Conservation (phyloP, 2,797 vertebrate genomes). For the Perodicticus potto region DNA sequence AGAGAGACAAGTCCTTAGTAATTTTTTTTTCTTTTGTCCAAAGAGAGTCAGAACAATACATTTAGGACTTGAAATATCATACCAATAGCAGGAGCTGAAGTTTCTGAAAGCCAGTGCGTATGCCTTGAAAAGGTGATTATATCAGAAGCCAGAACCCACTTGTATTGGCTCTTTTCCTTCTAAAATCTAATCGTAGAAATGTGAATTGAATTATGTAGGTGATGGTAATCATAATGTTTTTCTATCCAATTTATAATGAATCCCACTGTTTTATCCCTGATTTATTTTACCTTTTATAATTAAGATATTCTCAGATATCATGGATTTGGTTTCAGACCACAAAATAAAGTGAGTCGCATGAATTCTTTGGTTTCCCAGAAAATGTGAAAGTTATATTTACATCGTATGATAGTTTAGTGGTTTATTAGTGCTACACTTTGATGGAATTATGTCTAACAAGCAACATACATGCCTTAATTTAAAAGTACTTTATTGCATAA, state of each 20-base stretch:
- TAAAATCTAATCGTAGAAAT: background rate
- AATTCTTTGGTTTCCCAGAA: background rate
- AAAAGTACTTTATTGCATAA: background rate
- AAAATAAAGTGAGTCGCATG: background rate
- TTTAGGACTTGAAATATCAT: background rate
- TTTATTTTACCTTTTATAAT: constrained; percentile 32
- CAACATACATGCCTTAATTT: background rate
- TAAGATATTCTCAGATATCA: background rate
- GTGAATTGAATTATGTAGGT: background rate
- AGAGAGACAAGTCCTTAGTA: background rate
- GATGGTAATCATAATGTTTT: background rate
- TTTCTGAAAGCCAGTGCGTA: background rate
- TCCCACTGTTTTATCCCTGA: background rate
- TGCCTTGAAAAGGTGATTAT: background rate
- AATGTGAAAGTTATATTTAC: background rate
- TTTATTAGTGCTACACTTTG: background rate
- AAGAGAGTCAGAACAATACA: background rate
- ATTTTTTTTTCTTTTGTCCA: background rate
- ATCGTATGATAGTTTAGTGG: background rate
- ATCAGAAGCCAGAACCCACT: background rate
- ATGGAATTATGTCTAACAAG: background rate
- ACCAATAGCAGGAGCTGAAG: background rate
- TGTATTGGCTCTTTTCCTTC: background rate
- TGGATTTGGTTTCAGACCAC: background rate
- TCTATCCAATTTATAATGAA: background rate